Percentiles rank a stretch among this genome's conserved stretches.
These are phyloP conservation scores for Parelbella ahira DNA, from an alignment of 2,888 invertebrate genomes.

Conservation along the genomic window DNA sequence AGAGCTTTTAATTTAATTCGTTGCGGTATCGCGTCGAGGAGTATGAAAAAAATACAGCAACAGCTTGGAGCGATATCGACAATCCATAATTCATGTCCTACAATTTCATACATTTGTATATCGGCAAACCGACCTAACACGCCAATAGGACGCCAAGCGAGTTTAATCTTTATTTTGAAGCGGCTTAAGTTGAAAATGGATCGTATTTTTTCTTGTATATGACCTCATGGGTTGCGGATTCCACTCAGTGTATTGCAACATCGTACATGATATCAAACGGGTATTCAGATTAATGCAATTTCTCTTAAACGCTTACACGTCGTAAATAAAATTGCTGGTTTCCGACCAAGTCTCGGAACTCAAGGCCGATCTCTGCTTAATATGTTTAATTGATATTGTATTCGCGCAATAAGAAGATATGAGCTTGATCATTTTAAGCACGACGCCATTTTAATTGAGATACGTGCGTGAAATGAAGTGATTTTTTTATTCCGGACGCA, in stretches of 20 bases:
- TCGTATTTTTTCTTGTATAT: slow-evolving; percentile 38
- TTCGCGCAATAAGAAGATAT: slow-evolving; percentile 43
- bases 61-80: slow-evolving; percentile 81
- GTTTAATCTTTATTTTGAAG: slow-evolving; percentile 47
- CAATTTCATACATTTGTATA: slow-evolving; percentile 74
- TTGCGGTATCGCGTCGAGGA: slow-evolving; percentile 74
- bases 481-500: slow-evolving; percentile 17
- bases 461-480: slow-evolving; percentile 33
- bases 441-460: slow-evolving; percentile 34
- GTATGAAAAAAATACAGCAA: slow-evolving; percentile 76
- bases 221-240: slow-evolving; percentile 36
- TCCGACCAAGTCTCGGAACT: slow-evolving; percentile 49
- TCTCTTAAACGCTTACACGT: slow-evolving; percentile 80
- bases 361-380: slow-evolving; percentile 56
- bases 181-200: slow-evolving; percentile 41
- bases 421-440: slow-evolving; percentile 39
- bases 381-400: slow-evolving; percentile 64
- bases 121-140: slow-evolving; percentile 45
- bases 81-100: slow-evolving; percentile 81
- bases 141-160: slow-evolving; percentile 40
- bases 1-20: slow-evolving; percentile 81
- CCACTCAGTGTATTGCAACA: slow-evolving; percentile 74
- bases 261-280: slow-evolving; percentile 77
- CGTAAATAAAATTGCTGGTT: slow-evolving; percentile 78
- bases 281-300: slow-evolving; percentile 81